These are phyloP conservation scores for Metalampra italica DNA, from an alignment of 2,888 invertebrate genomes.

Conservation along the genomic window DNA sequence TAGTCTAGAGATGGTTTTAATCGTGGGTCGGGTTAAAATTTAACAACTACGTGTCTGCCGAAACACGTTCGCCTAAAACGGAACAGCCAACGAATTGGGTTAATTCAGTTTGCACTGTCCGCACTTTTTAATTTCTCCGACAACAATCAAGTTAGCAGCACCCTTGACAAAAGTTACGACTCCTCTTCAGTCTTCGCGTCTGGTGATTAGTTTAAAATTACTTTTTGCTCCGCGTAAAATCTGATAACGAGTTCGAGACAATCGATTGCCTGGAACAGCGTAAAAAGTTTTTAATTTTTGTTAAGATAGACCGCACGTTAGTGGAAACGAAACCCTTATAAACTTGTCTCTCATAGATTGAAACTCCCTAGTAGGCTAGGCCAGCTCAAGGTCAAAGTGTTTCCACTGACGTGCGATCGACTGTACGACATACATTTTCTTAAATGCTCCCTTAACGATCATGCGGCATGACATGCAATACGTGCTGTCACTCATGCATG, in stretches of 20 bases:
- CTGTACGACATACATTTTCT: too few species aligned
- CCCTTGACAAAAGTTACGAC: slow-evolving; percentile 8
- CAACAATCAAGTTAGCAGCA: slow-evolving; percentile 8
- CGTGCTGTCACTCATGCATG: too few species aligned
- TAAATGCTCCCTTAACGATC: too few species aligned
- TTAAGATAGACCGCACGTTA: too few species aligned
- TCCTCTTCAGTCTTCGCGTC: slow-evolving; percentile 1
- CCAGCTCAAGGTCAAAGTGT: too few species aligned
- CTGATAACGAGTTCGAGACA: not conserved
- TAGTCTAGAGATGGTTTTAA: not conserved
- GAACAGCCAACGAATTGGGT: slow-evolving; percentile 1
- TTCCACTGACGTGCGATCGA: too few species aligned
- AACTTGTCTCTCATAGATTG: too few species aligned
- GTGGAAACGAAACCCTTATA: too few species aligned
- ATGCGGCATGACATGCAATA: too few species aligned
- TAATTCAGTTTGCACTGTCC: slow-evolving; percentile 7
- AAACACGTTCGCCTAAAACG: slow-evolving; percentile 1
- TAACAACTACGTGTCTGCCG: not conserved
- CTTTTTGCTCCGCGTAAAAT: slow-evolving; percentile 1
- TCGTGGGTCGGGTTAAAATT: not conserved
- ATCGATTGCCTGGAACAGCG: not conserved
- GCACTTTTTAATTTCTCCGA: slow-evolving; percentile 10
- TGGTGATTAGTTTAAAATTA: slow-evolving; percentile 8
- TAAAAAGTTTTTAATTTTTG: not conserved
- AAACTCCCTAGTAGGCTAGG: too few species aligned